These are phyloP conservation scores for Cricetomys ansorgei DNA, from an alignment of 2,113 vertebrate genomes.

Conservation along the genomic window DNA sequence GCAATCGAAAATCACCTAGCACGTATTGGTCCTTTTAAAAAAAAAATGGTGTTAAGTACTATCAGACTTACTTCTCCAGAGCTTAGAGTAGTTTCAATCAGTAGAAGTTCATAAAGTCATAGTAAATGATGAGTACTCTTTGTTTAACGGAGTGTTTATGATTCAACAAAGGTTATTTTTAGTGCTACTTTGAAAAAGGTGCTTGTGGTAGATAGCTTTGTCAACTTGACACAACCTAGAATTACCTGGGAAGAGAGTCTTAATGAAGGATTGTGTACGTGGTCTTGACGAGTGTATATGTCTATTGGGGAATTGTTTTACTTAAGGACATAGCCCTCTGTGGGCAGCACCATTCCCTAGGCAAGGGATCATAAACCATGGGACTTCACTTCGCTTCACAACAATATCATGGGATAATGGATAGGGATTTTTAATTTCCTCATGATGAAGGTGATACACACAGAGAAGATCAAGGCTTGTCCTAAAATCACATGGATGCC, in stretches of 20 bases:
- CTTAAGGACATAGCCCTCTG: neutral
- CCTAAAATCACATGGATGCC: neutral
- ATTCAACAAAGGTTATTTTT: neutral
- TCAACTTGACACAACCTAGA: neutral
- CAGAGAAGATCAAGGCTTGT: neutral
- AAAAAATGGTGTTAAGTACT: neutral
- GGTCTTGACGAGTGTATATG: neutral
- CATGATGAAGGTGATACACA: neutral
- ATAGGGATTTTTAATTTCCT: constrained; percentile 47
- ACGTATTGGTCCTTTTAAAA: neutral
- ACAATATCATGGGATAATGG: neutral
- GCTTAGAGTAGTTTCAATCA: neutral
- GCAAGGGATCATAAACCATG: neutral
- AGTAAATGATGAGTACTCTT: neutral
- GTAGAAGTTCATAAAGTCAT: neutral
- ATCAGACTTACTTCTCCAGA: neutral
- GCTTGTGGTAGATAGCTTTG: neutral
- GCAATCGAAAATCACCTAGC: no score
- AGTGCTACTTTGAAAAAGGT: neutral
- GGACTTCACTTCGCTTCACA: neutral
- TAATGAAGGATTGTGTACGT: neutral
- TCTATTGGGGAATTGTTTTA: neutral
- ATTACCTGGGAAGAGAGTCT: neutral
- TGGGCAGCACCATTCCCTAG: neutral
- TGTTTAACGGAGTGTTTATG: neutral